Evolutionary conservation across 2,113 vertebrate genomes (phyloP).

Genomic region (Pelmatolapia mariae): DNA sequence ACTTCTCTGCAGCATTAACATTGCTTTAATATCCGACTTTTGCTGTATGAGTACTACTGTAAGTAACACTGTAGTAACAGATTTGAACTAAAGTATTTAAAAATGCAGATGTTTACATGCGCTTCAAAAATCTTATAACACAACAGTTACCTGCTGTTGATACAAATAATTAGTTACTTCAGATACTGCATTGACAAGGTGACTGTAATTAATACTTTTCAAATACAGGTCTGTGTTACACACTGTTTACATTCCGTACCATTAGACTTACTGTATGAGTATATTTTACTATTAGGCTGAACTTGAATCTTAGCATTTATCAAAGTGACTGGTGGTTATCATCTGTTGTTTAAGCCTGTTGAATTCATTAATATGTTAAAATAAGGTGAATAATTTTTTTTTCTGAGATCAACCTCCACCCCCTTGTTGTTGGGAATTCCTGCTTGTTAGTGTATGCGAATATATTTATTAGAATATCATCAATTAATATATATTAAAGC

Average conservation of each 20-base stretch:
- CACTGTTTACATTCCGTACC: not conserved
- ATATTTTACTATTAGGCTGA: not conserved
- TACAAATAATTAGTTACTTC: not conserved
- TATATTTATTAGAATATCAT: not conserved
- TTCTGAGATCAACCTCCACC: not conserved
- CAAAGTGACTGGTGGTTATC: not conserved
- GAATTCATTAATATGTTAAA: not conserved
- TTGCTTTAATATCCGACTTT: not conserved
- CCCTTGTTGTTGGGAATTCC: fast-evolving
- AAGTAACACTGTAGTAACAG: not conserved
- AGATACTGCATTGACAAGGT: fast-evolving
- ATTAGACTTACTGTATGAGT: not conserved
- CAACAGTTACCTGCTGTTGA: not conserved
- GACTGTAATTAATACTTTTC: not conserved
- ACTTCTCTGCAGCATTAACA: not conserved
- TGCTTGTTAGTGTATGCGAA: not conserved
- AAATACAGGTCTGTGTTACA: not conserved
- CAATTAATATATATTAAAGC: not conserved
- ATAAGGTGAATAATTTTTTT: fast-evolving
- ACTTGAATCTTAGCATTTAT: not conserved
- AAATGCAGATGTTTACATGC: not conserved
- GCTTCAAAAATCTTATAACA: not conserved
- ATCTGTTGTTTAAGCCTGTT: not conserved
- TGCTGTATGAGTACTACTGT: not conserved
- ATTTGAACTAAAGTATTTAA: not conserved